These are phyloP conservation scores for Therioaphis trifolii DNA, from an alignment of 2,888 invertebrate species.

Conservation along the genomic window DNA sequence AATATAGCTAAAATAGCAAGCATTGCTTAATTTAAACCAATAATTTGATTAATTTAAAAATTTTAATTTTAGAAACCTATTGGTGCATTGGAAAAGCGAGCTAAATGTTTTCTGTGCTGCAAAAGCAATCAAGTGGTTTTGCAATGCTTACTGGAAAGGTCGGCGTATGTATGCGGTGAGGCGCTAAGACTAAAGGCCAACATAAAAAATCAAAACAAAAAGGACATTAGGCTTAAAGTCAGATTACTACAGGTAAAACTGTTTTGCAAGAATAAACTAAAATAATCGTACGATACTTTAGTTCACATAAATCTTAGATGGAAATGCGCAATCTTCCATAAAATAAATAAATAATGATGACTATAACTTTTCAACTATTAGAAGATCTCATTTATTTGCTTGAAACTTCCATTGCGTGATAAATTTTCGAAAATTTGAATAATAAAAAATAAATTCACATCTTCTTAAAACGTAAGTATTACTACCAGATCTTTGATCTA, in stretches of 20 bases:
- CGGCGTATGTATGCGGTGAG: slow-evolving; percentile 81
- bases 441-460: too few species aligned
- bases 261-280: not conserved
- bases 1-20: too few species aligned
- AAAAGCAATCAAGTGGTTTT: slow-evolving; percentile 77
- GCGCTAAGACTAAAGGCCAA: slow-evolving; percentile 77
- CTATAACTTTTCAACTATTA: too few species aligned
- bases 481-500: too few species aligned
- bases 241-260: slow-evolving; percentile 72
- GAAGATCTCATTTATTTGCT: too few species aligned
- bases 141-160: slow-evolving; percentile 76
- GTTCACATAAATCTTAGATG: too few species aligned
- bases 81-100: slow-evolving; percentile 75
- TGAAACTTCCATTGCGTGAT: too few species aligned
- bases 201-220: slow-evolving; percentile 77
- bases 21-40: not conserved
- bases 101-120: slow-evolving; percentile 80
- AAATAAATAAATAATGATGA: too few species aligned
- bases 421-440: too few species aligned
- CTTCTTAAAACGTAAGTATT: too few species aligned
- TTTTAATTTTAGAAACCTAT: slow-evolving; percentile 73
- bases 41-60: not conserved
- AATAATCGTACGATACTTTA: slow-evolving; percentile 18
- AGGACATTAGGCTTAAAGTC: slow-evolving; percentile 73
- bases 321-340: too few species aligned